Evolutionary conservation across 1,140 invertebrate genomes (phyloP).

Genomic region (Aphidius ervi): DNA sequence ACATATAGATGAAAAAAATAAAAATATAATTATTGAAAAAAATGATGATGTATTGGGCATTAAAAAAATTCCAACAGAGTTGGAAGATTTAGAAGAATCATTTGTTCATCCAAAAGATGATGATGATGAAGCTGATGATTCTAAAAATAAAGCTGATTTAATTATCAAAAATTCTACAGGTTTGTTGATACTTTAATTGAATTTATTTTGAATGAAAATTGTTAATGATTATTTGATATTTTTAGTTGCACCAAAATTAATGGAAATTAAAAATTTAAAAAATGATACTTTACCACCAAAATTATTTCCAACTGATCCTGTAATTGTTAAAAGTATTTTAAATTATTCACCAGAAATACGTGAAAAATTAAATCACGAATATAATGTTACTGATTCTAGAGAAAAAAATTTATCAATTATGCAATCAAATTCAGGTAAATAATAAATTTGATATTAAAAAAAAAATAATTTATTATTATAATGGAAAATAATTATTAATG

Average conservation of each 20-base stretch:
- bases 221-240: too few species aligned
- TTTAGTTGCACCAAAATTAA: not conserved
- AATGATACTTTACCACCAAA: slow-evolving; percentile 6
- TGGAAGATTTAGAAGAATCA: slow-evolving; percentile 25
- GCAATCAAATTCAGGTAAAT: too few species aligned
- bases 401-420: too few species aligned
- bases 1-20: too few species aligned
- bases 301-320: slow-evolving; percentile 9
- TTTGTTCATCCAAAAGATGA: slow-evolving; percentile 19
- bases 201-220: too few species aligned
- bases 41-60: not conserved
- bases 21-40: too few species aligned
- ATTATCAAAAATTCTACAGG: not conserved
- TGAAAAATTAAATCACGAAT: not conserved
- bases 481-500: too few species aligned
- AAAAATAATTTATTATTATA: too few species aligned
- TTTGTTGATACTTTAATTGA: too few species aligned
- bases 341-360: not conserved
- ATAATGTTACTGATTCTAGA: too few species aligned
- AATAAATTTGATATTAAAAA: too few species aligned
- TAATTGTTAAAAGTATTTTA: slow-evolving; percentile 7
- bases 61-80: not conserved
- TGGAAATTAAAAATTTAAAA: not conserved
- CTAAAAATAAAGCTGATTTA: not conserved
- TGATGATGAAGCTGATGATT: slow-evolving; percentile 13